Evolutionary conservation across 2,113 vertebrate genomes (phyloP), one percentile per base, ranked within the genome.

Genomic region (Poicephalus gulielmi): DNA sequence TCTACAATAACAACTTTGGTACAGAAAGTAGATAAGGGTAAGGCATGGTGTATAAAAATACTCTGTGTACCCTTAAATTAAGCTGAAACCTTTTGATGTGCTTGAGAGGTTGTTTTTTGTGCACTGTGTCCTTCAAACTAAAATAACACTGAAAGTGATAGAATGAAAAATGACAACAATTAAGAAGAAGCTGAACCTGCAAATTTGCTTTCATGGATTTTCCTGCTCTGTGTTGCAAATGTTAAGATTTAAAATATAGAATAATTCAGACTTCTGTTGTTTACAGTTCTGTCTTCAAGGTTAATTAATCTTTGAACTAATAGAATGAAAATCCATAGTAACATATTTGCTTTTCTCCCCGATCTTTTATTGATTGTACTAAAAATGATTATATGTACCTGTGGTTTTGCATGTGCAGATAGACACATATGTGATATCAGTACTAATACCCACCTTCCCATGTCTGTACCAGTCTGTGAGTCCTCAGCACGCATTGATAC

Each of bases 101-200:
- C 69, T 83, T 1, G 3, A 92, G 55, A 60, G 33, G 25, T 47
- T 75, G 44, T 69, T 94, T 28, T 90, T 91, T 77, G n/a, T 92
- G 39, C 71, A 79, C 19, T 30, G 27, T 90, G 90, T 93, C 92
- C 90, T 95, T 95, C 93, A 93, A 86, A 47, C 49, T 88, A 83
- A 95, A 95, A 79, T 93, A 91, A 44, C 53, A 82, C 15, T 1
- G 8, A 49, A 86, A 95, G 55, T 62, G 39, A 90, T 64, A 81
- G 79, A 91, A 96, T 94, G 86, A 96, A 96, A 95, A 96, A 91
- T 69, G 27, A 79, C 74, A 87, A 83, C 80, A 86, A 68, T 92
- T 92, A 89, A 73, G 69, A 49, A 69, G 90, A 55, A 84, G 35
- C 44, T 88, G 80, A 92, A 94, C 47, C 83, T 92, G 85, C 67